Evolutionary conservation across 2,888 invertebrate genomes (phyloP).

Genomic region (Bugula neritina): DNA sequence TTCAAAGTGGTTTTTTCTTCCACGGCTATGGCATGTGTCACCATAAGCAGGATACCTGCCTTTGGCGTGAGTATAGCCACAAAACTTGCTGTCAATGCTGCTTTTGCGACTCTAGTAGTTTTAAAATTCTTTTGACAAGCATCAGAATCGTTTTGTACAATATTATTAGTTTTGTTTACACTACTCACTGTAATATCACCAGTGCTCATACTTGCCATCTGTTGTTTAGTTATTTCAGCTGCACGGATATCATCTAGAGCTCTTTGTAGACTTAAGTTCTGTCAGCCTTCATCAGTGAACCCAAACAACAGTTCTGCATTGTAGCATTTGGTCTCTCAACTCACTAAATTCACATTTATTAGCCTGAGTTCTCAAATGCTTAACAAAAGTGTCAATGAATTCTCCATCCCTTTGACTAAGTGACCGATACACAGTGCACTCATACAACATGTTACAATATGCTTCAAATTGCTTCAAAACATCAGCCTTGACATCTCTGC

Average conservation of each 20-base stretch:
- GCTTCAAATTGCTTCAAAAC: constrained; percentile 18
- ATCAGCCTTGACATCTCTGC: constrained; percentile 1
- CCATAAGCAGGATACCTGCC: constrained; percentile 31
- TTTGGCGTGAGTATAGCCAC: constrained; percentile 22
- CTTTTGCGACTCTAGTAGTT: background rate
- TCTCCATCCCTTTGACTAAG: constrained; percentile 14
- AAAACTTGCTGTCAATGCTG: background rate
- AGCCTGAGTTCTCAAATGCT: constrained; percentile 14
- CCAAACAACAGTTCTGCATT: background rate
- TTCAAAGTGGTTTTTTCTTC: constrained; percentile 29
- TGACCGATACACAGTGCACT: constrained; percentile 2
- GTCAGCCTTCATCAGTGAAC: background rate
- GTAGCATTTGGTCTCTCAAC: background rate
- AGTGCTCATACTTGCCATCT: background rate
- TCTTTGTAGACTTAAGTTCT: background rate
- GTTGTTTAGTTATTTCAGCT: constrained; percentile 3
- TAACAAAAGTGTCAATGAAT: background rate
- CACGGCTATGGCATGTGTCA: constrained; percentile 27
- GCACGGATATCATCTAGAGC: constrained; percentile 1
- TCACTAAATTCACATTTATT: constrained; percentile 16
- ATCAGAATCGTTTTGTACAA: background rate
- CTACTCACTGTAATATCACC: constrained; percentile 7
- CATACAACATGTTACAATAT: constrained; percentile 7
- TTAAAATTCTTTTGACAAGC: background rate
- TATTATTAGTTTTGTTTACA: too few species aligned